Conservation (phyloP, 2,113 vertebrate genomes). For the Empidonax traillii region DNA sequence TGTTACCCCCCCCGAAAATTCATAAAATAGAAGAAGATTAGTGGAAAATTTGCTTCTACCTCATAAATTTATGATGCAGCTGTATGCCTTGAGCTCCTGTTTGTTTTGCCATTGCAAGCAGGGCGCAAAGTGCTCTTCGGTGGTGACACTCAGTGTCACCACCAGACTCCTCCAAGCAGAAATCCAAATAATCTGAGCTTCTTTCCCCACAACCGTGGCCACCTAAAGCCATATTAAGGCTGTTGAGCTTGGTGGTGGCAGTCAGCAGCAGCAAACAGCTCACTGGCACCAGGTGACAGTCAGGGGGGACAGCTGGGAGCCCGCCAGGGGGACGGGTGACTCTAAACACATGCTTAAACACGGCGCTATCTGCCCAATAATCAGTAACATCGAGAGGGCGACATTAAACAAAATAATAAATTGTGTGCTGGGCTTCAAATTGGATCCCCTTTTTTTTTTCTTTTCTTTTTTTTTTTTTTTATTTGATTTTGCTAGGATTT, state of each 20-base stretch:
- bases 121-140: neutral
- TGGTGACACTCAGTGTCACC: neutral
- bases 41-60: neutral
- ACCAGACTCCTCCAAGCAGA: neutral
- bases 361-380: neutral
- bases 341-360: conserved; percentile 73
- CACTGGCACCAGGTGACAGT: neutral
- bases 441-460: neutral
- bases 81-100: neutral
- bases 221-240: neutral
- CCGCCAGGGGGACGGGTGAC: neutral
- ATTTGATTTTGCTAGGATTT: conserved; percentile 76
- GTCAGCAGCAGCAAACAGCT: neutral
- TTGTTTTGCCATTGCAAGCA: neutral
- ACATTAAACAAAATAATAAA: conserved; percentile 69
- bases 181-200: neutral
- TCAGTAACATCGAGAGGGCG: conserved; percentile 39
- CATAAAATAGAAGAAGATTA: fast-evolving
- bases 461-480: neutral
- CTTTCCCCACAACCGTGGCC: fast-evolving
- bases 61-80: neutral
- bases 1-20: neutral
- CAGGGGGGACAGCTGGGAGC: neutral
- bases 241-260: neutral
- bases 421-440: conserved; percentile 52